Evolutionary conservation across 2,797 vertebrate species (phyloP).

Genomic region (Brotula barbata): DNA sequence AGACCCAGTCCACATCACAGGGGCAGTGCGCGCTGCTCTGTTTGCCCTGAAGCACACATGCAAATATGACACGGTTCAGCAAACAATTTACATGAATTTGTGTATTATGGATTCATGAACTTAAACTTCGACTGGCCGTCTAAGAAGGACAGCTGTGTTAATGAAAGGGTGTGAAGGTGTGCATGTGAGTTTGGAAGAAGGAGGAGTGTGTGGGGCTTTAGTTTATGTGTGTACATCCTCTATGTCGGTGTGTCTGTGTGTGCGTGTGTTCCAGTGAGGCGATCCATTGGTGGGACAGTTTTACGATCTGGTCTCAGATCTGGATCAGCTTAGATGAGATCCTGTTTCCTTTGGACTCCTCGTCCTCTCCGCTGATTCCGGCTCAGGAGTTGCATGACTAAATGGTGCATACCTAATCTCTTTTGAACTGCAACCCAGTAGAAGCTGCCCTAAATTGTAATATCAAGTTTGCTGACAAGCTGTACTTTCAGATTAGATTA

Average conservation of each 20-base stretch:
- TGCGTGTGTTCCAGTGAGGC: constrained; percentile 45
- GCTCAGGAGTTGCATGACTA: constrained; percentile 75
- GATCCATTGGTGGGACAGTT: constrained; percentile 76
- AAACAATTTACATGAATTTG: constrained; percentile 73
- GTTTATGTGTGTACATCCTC: constrained; percentile 17
- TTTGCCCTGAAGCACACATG: constrained; percentile 67
- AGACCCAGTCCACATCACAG: constrained; percentile 75
- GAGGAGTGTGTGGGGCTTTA: constrained; percentile 16
- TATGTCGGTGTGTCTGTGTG: too few relatives aligned
- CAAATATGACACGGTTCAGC: constrained; percentile 71
- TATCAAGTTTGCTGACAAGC: constrained; percentile 73
- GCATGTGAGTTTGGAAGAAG: constrained; percentile 6
- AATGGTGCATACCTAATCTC: constrained; percentile 77
- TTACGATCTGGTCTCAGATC: constrained; percentile 75
- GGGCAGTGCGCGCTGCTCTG: constrained; percentile 46
- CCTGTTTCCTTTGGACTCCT: constrained; percentile 74
- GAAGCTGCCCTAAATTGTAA: constrained; percentile 71
- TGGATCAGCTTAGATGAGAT: constrained; percentile 73
- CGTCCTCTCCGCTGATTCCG: constrained; percentile 72
- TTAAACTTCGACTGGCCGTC: constrained; percentile 58
- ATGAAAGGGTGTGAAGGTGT: constrained; percentile 51
- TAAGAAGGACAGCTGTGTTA: constrained; percentile 52
- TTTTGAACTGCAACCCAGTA: constrained; percentile 76
- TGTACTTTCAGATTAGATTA: constrained; percentile 75
- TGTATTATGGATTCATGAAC: constrained; percentile 72